Evolutionary conservation across 1,140 invertebrate species (phyloP), one percentile per base, ranked within the genome.

Genomic region (Venustaconcha ellipsiformis): DNA sequence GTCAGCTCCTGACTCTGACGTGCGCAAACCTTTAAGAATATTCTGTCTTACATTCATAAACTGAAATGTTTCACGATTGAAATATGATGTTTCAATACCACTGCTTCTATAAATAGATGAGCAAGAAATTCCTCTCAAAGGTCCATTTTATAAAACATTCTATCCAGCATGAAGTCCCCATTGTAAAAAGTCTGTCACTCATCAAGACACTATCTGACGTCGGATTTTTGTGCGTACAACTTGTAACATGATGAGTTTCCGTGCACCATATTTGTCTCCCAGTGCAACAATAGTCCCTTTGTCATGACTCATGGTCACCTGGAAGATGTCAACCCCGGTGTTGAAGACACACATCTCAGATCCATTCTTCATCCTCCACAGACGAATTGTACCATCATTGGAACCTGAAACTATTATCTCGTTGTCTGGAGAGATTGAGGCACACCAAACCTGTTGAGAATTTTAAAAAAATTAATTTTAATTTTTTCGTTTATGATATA

Each of bases 201-300:
- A 48, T 48, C 37, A 48, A 48, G 37, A 48, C 5, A 48, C 37
- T 48, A 48, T 48, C 11, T 48, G 37, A 8, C 37, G 37, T 48
- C 37, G 37, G 26, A 87, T 83, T 75, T 89, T 89, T 14, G 85
- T 85, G 23, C 85, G 79, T 1, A 90, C 88, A 14, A 90, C 86
- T 69, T 90, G 89, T 64, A 90, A 75, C 88, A 90, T 90, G 63
- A 90, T 88, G 67, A 90, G 80, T 74, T 90, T 90, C n/a, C 89
- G 70, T 37, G 88, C 82, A 26, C 84, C 85, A 74, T 78, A 86
- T 78, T 88, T 88, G 82, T 90, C 89, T 23, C 88, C 89, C 14
- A 90, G 85, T n/a, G 88, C 89, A 72, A 90, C 89, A 48, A 90
- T 87, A 13, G 88, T 88, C 67, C 84, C 80, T 70, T 89, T 89